Evolutionary conservation across 2,113 vertebrate genomes (phyloP).

Genomic region (Psilopsiagon aurifrons): DNA sequence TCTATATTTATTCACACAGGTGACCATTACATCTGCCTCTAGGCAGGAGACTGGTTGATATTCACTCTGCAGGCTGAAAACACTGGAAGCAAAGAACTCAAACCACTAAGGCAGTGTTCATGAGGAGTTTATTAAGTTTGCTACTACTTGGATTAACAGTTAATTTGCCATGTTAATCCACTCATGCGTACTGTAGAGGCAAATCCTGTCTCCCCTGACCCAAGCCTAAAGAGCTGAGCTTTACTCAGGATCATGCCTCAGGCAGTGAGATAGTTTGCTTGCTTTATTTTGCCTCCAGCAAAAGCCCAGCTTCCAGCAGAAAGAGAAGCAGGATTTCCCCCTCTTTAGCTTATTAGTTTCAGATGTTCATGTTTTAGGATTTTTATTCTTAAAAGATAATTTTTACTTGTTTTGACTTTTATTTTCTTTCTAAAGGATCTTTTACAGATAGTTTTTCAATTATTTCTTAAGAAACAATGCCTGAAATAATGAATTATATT

Average conservation of each 20-base stretch:
- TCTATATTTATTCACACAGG: neutral
- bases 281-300: neutral
- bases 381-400: neutral
- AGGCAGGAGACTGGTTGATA: neutral
- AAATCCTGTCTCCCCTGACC: slow-evolving; percentile 18
- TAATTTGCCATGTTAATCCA: slow-evolving; percentile 56
- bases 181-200: slow-evolving; percentile 8
- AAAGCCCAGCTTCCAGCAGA: neutral
- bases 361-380: neutral
- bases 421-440: neutral
- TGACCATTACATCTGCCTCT: neutral
- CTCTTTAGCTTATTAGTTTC: neutral
- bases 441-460: neutral
- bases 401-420: neutral
- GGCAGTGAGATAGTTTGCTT: neutral
- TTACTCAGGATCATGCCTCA: neutral
- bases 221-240: neutral
- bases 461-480: neutral
- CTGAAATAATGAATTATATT: neutral
- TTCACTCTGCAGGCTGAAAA: neutral
- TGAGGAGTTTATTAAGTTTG: slow-evolving; percentile 38
- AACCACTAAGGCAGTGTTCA: neutral
- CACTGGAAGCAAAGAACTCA: neutral
- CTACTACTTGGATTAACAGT: slow-evolving; percentile 47
- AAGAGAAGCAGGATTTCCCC: neutral